Percentiles rank a stretch among this genome's conserved stretches.
Conservation (phyloP, 2,113 vertebrate species). For the Dermatemys mawii region DNA sequence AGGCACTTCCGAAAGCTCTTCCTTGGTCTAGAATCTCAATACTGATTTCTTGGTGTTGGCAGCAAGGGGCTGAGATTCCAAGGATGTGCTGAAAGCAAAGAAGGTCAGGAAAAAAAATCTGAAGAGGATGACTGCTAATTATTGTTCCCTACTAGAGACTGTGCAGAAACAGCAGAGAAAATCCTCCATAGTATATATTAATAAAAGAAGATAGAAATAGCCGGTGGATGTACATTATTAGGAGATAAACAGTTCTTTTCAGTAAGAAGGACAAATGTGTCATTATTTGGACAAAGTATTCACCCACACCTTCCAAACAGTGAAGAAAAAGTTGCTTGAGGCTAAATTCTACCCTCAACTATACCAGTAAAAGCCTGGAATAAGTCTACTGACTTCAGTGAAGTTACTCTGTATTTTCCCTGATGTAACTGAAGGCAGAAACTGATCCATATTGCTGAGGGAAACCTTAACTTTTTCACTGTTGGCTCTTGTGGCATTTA, state of each 20-base stretch:
- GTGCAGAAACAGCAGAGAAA: background rate
- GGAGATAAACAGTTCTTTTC: background rate
- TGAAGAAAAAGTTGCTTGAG: background rate
- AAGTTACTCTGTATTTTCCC: background rate
- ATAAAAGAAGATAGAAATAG: background rate
- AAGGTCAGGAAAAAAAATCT: background rate
- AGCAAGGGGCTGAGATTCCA: constrained; percentile 15
- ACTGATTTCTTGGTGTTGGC: background rate
- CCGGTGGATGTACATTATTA: background rate
- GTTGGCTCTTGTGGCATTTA: background rate
- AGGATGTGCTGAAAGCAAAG: constrained; percentile 19
- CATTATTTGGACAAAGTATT: background rate
- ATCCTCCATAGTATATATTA: background rate
- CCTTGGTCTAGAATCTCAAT: background rate
- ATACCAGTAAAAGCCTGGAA: background rate
- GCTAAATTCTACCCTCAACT: background rate
- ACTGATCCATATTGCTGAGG: background rate
- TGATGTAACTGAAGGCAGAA: background rate
- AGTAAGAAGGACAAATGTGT: background rate
- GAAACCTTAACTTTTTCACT: rapidly evolving
- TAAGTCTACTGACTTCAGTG: background rate
- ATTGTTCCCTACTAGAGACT: background rate
- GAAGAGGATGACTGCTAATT: background rate
- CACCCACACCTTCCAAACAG: background rate
- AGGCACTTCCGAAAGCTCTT: constrained; percentile 7